Base-by-base conservation (phyloP, 2,797 vertebrate species). In the Eospalax fontanierii region DNA sequence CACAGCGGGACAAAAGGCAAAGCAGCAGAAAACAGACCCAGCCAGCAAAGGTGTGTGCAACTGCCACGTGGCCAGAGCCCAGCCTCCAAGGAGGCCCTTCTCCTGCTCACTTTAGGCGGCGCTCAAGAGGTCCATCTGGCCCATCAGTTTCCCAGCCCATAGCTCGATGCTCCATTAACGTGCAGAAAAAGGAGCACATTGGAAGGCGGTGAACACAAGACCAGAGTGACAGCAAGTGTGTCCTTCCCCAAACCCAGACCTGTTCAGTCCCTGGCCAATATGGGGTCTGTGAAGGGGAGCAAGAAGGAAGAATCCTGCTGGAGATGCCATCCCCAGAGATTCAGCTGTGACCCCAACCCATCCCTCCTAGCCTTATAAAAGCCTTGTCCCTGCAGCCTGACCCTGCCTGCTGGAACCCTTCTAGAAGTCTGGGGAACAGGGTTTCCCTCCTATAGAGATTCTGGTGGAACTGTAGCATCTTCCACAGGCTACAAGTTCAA, bases 231-330 rank as follows among this genome's bases (percentile, higher is more conserved):
- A 26, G 40, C 26, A 54, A 7, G 0, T 7, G 8, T 22, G 54
- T 24, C 15, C 15, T 66, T 35, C 12, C 75, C 22, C 83, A 33
- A 50, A 83, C 40, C 24, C 8, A 71, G 16, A 81, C 43, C 91
- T 61, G 87, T 76, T 28, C 54, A 74, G 57, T 24, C 61, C 24
- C 6, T 28, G n/a, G 73, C 68, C 21, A 7, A 83, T 82, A 87
- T 50, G 28, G 54, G 63, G 38, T 3, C 33, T n/a, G 30, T 18
- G 1, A 0, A 28, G 92, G 61, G 50, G 16, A 89, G 18, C 30
- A 79, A n/a, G 90, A 85, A 95, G 87, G 68, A 59, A 89, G 97
- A 92, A 87, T 84, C 96, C 95, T 97, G 95, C 95, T 96, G 94
- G 96, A 1, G 5, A n/a, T 33, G 33, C 76, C 15, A 14, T 92